Conservation (phyloP, 2,888 invertebrate genomes). For the Zonitis immaculata region DNA sequence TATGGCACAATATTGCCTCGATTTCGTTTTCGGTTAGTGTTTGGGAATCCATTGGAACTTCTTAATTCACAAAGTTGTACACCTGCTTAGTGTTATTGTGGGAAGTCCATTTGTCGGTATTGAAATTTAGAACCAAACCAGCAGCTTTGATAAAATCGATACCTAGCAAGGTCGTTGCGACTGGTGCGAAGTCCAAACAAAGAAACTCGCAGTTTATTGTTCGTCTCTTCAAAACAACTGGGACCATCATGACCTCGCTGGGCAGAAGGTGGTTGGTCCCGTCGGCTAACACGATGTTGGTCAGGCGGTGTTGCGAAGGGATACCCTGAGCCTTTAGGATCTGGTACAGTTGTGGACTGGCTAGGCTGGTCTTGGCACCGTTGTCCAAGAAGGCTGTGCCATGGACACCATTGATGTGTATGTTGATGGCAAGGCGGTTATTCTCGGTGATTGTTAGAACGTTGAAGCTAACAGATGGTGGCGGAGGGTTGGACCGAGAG, state of each 20-base stretch:
- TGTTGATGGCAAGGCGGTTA: not conserved
- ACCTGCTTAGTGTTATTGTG: not conserved
- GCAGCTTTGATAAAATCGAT: slow-evolving; percentile 7
- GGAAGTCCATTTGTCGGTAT: not conserved
- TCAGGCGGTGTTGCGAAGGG: too few species aligned
- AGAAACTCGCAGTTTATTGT: too few species aligned
- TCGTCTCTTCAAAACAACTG: too few species aligned
- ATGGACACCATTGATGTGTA: not conserved
- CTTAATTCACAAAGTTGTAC: not conserved
- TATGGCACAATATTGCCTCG: not conserved
- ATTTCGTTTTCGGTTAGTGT: not conserved
- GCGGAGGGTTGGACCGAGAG: not conserved
- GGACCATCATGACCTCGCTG: too few species aligned
- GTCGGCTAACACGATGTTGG: too few species aligned
- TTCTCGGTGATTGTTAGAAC: too few species aligned
- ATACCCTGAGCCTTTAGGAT: too few species aligned
- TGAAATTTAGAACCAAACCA: slow-evolving; percentile 1
- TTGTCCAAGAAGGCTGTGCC: not conserved
- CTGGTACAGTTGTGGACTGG: not conserved
- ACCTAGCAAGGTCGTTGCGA: slow-evolving; percentile 4
- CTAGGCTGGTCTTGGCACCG: not conserved
- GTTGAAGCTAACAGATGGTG: not conserved
- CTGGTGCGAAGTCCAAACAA: too few species aligned
- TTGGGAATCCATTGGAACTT: not conserved
- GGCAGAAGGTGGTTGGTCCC: too few species aligned